Percentiles rank a stretch among this genome's conserved stretches.
Evolutionary conservation across 2,113 vertebrate species (phyloP).

Genomic region (Lycocorax pyrrhopterus): DNA sequence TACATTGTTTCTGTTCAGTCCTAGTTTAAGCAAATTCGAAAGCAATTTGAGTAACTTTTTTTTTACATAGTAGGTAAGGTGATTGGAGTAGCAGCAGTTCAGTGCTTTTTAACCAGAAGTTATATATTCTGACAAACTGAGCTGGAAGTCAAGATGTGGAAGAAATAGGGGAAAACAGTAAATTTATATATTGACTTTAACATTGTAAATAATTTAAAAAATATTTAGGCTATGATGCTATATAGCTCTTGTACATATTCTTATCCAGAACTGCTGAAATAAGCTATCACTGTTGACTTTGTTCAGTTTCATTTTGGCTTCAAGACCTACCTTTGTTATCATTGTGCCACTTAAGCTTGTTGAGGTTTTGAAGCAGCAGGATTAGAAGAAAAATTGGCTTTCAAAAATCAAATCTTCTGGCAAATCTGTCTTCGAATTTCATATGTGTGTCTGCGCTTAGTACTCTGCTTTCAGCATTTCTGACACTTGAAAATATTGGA

Average conservation of each 20-base stretch:
- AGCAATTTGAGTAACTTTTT: neutral
- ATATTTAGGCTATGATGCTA: neutral
- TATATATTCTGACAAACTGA: neutral
- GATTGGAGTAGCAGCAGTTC: neutral
- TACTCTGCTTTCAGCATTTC: neutral
- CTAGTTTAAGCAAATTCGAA: neutral
- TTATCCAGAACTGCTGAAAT: neutral
- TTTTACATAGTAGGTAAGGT: neutral
- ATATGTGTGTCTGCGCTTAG: neutral
- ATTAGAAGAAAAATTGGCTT: neutral
- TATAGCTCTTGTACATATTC: neutral
- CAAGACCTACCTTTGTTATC: neutral
- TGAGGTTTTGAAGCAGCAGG: neutral
- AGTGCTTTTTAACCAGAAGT: neutral
- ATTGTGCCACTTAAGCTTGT: neutral
- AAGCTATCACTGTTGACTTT: neutral
- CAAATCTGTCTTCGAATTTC: neutral
- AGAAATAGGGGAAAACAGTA: neutral
- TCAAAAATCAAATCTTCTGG: neutral
- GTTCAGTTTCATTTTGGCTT: neutral
- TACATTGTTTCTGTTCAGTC: neutral
- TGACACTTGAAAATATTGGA: neutral
- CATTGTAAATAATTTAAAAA: neutral
- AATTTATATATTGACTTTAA: neutral
- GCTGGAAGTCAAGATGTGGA: neutral